Base-by-base conservation (phyloP, 2,113 vertebrate genomes). In the Sturnus vulgaris region DNA sequence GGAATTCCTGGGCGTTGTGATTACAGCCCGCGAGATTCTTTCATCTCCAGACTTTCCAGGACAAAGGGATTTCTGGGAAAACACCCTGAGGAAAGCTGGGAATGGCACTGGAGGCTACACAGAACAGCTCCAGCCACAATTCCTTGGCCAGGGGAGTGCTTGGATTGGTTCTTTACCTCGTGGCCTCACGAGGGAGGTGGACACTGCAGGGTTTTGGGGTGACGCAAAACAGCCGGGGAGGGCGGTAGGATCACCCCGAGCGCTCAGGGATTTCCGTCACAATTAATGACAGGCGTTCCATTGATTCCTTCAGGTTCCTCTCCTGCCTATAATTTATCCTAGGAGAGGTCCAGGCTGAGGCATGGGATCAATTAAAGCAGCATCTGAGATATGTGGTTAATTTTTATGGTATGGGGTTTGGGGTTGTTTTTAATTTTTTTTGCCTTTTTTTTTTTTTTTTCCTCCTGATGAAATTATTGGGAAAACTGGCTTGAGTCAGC, bases 251-350 rank as follows among this genome's bases (percentile, higher is more conserved):
- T 64, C 1, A 12, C 33, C 73, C 19, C 1, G 3, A 8, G 31
- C 10, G 28, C 64, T 83, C 40, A 30, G 16, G 77, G 80, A 78
- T 89, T 84, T 96, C 92, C 86, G n/a, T 63, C 22, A 0, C 68
- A 81, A 91, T 94, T 96, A 96, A 96, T 95, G 4, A 84, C 88
- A 70, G 47, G 33, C 14, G 3, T 96, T 92, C 91, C 96, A 95
- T 52, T 70, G 56, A 96, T 96, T 96, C 91, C 40, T 96, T 60
- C 1, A 42, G 50, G 17, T 65, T 46, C 86, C 37, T 24, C 63
- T n/a, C 9, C 44, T 39, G 42, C 25, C 93, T 96, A 8, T 96
- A 96, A 96, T 96, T 96, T 96, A 52, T 12, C 21, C 50, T 8
- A 3, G 3, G 64, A 86, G 72, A 37, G 8, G 35, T 14, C 30